A percentile compares a stretch with the other conserved stretches of the same genome.
phyloP scores from a whole-genome alignment of 2,888 invertebrate genomes.

The Amaurobius ferox region DNA sequence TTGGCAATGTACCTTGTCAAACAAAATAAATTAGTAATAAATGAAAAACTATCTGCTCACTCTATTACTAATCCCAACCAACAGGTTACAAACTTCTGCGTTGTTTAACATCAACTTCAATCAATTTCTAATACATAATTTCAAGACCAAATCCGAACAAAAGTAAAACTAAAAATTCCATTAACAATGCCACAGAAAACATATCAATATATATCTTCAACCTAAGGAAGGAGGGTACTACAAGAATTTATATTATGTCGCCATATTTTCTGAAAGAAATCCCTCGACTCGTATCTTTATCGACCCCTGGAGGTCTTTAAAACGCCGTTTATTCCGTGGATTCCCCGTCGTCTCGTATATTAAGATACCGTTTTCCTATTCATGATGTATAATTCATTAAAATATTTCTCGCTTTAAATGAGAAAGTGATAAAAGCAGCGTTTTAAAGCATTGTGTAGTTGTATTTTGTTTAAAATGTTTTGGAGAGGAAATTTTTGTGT shows the following conservation, averaged over 20 bases:
- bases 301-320: conserved; percentile 33
- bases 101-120: background rate
- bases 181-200: background rate
- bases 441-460: background rate
- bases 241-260: background rate
- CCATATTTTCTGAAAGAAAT: conserved; percentile 7
- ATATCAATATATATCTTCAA: background rate
- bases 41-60: too few relatives aligned
- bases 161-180: background rate
- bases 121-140: background rate
- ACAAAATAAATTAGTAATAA: too few relatives aligned
- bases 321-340: conserved; percentile 50
- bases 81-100: background rate
- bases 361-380: background rate
- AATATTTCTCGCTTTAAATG: background rate
- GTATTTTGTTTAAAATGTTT: too few relatives aligned
- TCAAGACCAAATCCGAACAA: background rate
- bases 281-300: background rate
- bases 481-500: too few relatives aligned
- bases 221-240: background rate
- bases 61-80: background rate
- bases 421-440: background rate
- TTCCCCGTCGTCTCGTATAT: conserved; percentile 48
- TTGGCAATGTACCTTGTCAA: too few relatives aligned
- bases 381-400: conserved; percentile 9